A percentile compares a stretch with the other conserved stretches of the same genome.
phyloP scores from a whole-genome alignment of 2,888 invertebrate genomes.

The Latheticus oryzae region DNA sequence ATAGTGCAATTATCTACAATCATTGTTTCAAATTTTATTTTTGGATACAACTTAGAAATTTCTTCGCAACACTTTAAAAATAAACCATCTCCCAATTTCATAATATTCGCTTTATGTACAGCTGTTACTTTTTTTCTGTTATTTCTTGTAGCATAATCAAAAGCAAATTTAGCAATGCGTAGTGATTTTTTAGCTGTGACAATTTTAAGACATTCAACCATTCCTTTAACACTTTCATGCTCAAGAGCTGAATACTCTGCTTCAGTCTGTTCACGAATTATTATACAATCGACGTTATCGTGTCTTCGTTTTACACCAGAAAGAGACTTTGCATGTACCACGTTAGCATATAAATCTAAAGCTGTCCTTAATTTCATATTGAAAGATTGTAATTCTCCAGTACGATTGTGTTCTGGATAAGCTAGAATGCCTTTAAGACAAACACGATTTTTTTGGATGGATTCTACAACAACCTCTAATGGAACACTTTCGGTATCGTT shows the following conservation, averaged over 20 bases:
- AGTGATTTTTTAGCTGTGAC: slow-evolving; percentile 92
- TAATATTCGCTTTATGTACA: slow-evolving; percentile 99
- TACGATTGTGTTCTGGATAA: slow-evolving; percentile 88
- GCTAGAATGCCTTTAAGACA: slow-evolving; percentile 86
- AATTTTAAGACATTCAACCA: slow-evolving; percentile 97
- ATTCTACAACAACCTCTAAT: slow-evolving; percentile 85
- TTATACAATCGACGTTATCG: slow-evolving; percentile 91
- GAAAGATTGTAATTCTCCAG: slow-evolving; percentile 89
- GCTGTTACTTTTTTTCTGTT: slow-evolving; percentile 97
- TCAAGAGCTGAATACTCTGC: slow-evolving; percentile 99
- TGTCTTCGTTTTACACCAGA: slow-evolving; percentile 89
- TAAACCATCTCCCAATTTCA: slow-evolving; percentile 98
- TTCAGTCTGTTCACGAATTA: slow-evolving; percentile 98
- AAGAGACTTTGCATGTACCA: slow-evolving; percentile 93
- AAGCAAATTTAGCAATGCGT: slow-evolving; percentile 98
- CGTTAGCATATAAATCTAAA: slow-evolving; percentile 91
- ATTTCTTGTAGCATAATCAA: slow-evolving; percentile 96
- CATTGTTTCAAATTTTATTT: slow-evolving; percentile 95
- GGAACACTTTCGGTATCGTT: slow-evolving; percentile 90
- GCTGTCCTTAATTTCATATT: slow-evolving; percentile 92
- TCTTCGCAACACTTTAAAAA: slow-evolving; percentile 91
- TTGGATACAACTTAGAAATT: slow-evolving; percentile 90
- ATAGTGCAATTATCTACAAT: slow-evolving; percentile 99
- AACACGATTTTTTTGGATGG: slow-evolving; percentile 86
- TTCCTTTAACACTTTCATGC: slow-evolving; percentile 90